Conservation (phyloP, 2,113 vertebrate species). For the Muntiacus reevesi region DNA sequence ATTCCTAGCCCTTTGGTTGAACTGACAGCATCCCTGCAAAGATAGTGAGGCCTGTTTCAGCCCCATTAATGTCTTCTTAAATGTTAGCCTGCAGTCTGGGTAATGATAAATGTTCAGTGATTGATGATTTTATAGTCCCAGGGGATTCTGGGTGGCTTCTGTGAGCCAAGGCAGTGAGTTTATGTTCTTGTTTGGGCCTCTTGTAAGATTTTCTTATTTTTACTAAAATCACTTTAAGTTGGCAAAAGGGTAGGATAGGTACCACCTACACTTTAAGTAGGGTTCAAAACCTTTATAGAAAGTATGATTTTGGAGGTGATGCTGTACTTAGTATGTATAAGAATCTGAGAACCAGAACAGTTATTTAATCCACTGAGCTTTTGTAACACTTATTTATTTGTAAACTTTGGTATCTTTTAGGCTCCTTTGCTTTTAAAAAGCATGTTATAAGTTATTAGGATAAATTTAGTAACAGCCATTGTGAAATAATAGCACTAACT, state of each 20-base stretch:
- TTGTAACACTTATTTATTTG: not conserved
- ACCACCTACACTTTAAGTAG: conserved; percentile 6
- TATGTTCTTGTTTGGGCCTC: conserved; percentile 42
- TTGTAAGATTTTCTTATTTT: conserved; percentile 36
- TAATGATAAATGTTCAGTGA: conserved; percentile 86
- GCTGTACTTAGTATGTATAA: not conserved
- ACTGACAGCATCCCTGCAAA: conserved; percentile 77
- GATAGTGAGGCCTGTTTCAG: conserved; percentile 75
- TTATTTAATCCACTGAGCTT: not conserved
- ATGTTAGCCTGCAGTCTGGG: conserved; percentile 77
- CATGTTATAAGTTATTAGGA: not conserved
- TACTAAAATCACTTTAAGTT: not conserved
- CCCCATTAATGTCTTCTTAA: conserved; percentile 81
- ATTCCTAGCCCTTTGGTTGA: conserved; percentile 78
- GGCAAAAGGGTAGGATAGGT: not conserved
- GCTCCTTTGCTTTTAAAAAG: not conserved
- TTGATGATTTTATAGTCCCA: conserved; percentile 85
- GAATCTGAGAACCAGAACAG: conserved; percentile 14
- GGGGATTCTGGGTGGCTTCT: conserved; percentile 68
- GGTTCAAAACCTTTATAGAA: not conserved
- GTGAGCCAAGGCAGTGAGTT: conserved; percentile 38
- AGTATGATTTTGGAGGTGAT: not conserved
- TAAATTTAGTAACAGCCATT: conserved; percentile 4
- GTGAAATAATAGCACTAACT: not conserved
- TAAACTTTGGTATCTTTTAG: not conserved